Evolutionary conservation across 1,140 invertebrate genomes (phyloP).

Genomic region (Drosophila prosaltans): DNA sequence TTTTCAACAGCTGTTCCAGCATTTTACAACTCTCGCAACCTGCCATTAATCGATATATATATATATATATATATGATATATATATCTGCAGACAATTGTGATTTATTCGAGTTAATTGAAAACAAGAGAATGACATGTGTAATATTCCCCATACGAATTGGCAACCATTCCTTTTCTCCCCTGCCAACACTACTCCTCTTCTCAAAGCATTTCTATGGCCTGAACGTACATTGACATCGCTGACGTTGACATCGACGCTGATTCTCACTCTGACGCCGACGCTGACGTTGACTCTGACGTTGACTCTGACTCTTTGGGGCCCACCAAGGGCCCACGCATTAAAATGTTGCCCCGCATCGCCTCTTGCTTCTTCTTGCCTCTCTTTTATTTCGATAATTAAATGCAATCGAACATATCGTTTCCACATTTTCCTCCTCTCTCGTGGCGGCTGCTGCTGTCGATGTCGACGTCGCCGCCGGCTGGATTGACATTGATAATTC

Average conservation of each 20-base stretch:
- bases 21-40: conserved; percentile 8
- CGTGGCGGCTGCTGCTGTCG: background rate
- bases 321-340: conserved; percentile 6
- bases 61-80: background rate
- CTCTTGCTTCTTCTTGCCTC: background rate
- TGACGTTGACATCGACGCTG: background rate
- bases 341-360: background rate
- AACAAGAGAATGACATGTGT: conserved; percentile 51
- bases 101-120: conserved; percentile 52
- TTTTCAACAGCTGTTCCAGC: conserved; percentile 44
- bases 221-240: conserved; percentile 12
- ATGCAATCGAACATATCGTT: conserved; percentile 56
- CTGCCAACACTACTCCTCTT: background rate
- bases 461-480: background rate
- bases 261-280: background rate
- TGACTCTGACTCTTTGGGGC: background rate
- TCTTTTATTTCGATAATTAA: conserved; percentile 57
- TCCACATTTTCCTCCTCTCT: conserved; percentile 6
- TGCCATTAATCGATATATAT: conserved; percentile 40
- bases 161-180: background rate
- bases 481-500: conserved; percentile 63
- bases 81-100: conserved; percentile 30
- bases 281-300: no score
- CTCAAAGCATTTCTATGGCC: conserved; percentile 19
- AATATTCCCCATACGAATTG: conserved; percentile 18